Evolutionary conservation across 2,113 vertebrate species (phyloP).

Genomic region (Rostratula benghalensis): DNA sequence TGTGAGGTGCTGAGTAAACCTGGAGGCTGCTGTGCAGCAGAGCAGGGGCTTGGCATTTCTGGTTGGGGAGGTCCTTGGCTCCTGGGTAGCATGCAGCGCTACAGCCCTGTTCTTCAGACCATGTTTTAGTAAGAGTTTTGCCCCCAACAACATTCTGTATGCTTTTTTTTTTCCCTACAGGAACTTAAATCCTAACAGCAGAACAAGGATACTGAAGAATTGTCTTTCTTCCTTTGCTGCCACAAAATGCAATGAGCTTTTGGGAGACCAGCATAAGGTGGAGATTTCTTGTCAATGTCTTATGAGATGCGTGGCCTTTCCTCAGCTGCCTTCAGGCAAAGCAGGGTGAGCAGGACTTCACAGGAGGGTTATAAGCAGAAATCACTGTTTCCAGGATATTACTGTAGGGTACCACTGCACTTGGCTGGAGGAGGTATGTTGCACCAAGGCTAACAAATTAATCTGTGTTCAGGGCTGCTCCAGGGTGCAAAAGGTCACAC

Average conservation of each 20-base stretch:
- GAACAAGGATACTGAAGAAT: neutral
- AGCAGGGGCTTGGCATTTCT: neutral
- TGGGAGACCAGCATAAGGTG: rapidly evolving
- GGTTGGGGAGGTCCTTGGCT: rapidly evolving
- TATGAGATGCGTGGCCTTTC: neutral
- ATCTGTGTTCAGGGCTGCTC: neutral
- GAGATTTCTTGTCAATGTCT: neutral
- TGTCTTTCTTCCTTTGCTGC: neutral
- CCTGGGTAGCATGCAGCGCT: neutral
- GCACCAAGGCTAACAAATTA: neutral
- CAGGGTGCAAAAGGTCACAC: neutral
- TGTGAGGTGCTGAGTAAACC: neutral
- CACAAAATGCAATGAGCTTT: neutral
- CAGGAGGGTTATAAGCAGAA: neutral
- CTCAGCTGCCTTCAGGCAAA: neutral
- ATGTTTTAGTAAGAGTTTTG: neutral
- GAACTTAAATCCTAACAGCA: neutral
- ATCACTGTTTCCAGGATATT: neutral
- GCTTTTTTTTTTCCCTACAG: neutral
- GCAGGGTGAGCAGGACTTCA: neutral
- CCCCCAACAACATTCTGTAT: neutral
- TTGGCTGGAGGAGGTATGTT: neutral
- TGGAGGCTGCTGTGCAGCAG: neutral
- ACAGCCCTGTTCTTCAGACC: neutral
- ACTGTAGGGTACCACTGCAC: neutral